Base-by-base conservation (phyloP, 2,113 vertebrate genomes). In the Chaetops frenatus region DNA sequence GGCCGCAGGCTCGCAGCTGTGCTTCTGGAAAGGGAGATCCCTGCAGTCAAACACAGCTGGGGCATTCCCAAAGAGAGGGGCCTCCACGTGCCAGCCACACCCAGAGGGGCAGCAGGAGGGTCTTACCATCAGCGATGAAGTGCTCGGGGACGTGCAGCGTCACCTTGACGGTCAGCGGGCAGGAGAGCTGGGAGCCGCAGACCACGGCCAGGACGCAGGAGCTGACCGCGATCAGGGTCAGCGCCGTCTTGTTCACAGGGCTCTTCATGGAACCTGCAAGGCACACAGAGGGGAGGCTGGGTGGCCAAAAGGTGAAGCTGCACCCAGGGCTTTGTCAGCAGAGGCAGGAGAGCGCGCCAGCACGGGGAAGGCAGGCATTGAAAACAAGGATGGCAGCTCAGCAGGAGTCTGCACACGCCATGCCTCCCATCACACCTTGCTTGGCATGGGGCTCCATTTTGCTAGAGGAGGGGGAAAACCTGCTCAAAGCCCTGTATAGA, bases 121-220 rank as follows among this genome's bases (percentile, higher is more conserved):
- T 93, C 99, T 99, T 98, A 99, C 99, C 99, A 7, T 99, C 99
- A 0, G 99, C 99, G 4, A 99, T 99, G 98, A 99, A 99, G 97
- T 99, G 99, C 92, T 99, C 99, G 0, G 99, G 99, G 51, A 99
- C 99, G 5, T 99, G 99, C 14, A 99, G 98, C 0, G 99, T 99
- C 96, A 99, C 99, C 98, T 99, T 99, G 97, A 99, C 99, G 0
- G 98, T 99, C 90, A 99, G 98, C 0, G 99, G 99, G 97, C 99
- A 99, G 97, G 99, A 98, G 40, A 99, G 98, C 97, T 99, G 99
- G 19, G 98, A 98, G 87, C 99, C 99, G 7, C 99, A 99, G 87
- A 99, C 99, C 97, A 99, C 98, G n/a, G 99, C 99, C 97, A 99
- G 97, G 78, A 99, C 64, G 92, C 99, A 99, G 86, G 99, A 99